phyloP scores from a whole-genome alignment of 2,797 vertebrate species.

The Mionectes olivaceus region DNA sequence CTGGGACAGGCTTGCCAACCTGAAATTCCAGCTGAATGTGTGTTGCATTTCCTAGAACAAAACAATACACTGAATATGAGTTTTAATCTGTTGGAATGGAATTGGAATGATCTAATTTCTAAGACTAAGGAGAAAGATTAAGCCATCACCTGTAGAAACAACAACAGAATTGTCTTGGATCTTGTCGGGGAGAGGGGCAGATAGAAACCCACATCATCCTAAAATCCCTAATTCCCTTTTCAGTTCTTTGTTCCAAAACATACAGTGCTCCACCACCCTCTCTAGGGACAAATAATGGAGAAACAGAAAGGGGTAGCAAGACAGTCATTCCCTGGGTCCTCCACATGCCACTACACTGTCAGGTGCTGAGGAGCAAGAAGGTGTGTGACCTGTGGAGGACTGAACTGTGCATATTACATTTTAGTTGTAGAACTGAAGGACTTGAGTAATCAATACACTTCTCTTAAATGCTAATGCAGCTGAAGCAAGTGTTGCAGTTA shows the following conservation, averaged over 20 bases:
- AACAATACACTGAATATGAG: neutral
- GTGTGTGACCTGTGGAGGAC: neutral
- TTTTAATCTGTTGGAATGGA: neutral
- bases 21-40: neutral
- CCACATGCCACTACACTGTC: fast-evolving
- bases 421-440: neutral
- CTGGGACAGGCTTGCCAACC: neutral
- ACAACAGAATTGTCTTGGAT: neutral
- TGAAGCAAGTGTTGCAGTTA: neutral
- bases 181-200: neutral
- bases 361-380: neutral
- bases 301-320: neutral
- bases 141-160: neutral
- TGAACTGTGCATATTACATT: neutral
- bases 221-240: neutral
- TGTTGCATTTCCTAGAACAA: neutral
- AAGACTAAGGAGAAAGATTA: neutral
- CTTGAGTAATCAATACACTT: neutral
- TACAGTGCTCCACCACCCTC: fast-evolving
- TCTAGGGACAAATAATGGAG: neutral
- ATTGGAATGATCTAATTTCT: no score
- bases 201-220: neutral
- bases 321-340: neutral
- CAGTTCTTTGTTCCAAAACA: neutral
- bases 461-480: neutral